Evolutionary conservation across 2,797 vertebrate species (phyloP).

Genomic region (Urosaurus nigricauda): DNA sequence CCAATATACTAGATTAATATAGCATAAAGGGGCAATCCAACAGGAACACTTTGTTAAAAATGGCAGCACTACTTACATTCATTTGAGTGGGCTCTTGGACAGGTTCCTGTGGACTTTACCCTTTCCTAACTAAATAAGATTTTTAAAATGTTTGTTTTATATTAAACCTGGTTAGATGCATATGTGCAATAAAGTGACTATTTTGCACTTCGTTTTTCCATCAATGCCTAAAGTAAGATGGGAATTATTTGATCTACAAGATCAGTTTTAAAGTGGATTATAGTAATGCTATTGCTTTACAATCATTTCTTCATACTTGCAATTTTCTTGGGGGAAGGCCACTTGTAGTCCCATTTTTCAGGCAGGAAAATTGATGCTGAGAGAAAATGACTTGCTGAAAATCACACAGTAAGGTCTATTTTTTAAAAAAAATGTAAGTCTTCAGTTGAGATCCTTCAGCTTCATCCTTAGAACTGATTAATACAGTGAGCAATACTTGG

Average conservation of each 20-base stretch:
- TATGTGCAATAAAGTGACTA: constrained; percentile 74
- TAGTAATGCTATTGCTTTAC: constrained; percentile 28
- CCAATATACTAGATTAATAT: constrained; percentile 65
- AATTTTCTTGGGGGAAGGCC: constrained; percentile 5
- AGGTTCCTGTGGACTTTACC: constrained; percentile 31
- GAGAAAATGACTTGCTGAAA: constrained; percentile 8
- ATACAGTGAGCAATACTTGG: constrained; percentile 44
- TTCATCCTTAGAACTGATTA: constrained; percentile 32
- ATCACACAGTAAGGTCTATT: background rate
- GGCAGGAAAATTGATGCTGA: constrained; percentile 3
- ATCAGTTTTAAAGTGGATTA: constrained; percentile 42
- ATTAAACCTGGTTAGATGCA: constrained; percentile 65
- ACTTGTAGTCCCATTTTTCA: constrained; percentile 19
- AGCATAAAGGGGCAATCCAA: constrained; percentile 22
- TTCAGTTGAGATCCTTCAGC: background rate
- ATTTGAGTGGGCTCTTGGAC: constrained; percentile 2
- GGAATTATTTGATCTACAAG: constrained; percentile 58
- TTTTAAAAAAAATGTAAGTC: background rate
- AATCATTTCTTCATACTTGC: constrained; percentile 34
- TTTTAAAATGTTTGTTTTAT: constrained; percentile 53
- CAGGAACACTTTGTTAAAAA: constrained; percentile 16
- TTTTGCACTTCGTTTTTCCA: constrained; percentile 77
- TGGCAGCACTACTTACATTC: constrained; percentile 1
- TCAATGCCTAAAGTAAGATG: constrained; percentile 69
- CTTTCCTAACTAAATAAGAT: constrained; percentile 68